These are phyloP conservation scores for Falco columbarius DNA, from an alignment of 2,797 vertebrate species.

Conservation along the genomic window DNA sequence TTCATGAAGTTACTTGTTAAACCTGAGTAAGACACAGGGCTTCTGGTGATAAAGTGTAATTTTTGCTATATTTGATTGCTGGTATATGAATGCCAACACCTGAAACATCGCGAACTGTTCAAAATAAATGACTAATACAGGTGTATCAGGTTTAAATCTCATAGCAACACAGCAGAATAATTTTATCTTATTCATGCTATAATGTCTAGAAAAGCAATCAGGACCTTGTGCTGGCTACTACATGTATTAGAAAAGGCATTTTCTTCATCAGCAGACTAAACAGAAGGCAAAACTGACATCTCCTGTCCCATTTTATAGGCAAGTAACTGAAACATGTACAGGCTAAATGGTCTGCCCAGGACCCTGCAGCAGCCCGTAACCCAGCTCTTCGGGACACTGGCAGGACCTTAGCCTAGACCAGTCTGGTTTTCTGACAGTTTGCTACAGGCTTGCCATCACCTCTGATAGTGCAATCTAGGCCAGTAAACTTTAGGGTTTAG, in stretches of 20 bases:
- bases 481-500: not conserved
- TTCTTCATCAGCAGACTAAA: not conserved
- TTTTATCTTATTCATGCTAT: not conserved
- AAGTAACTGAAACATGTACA: not conserved
- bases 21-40: constrained; percentile 2
- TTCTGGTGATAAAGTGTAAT: constrained; percentile 1
- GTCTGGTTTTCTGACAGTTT: not conserved
- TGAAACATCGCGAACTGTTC: not conserved
- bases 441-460: not conserved
- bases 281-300: not conserved
- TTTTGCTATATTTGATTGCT: constrained; percentile 12
- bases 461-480: not conserved
- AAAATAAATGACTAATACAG: not conserved
- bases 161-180: not conserved
- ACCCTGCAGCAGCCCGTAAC: not conserved
- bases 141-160: not conserved
- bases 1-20: constrained; percentile 43
- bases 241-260: not conserved
- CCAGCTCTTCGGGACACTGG: not conserved
- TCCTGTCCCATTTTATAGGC: not conserved
- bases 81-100: not conserved
- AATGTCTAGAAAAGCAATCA: not conserved
- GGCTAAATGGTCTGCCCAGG: not conserved
- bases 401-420: not conserved
- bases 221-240: not conserved